These are phyloP conservation scores for Iselma pallidipennis DNA, from an alignment of 2,888 invertebrate genomes.

Conservation along the genomic window DNA sequence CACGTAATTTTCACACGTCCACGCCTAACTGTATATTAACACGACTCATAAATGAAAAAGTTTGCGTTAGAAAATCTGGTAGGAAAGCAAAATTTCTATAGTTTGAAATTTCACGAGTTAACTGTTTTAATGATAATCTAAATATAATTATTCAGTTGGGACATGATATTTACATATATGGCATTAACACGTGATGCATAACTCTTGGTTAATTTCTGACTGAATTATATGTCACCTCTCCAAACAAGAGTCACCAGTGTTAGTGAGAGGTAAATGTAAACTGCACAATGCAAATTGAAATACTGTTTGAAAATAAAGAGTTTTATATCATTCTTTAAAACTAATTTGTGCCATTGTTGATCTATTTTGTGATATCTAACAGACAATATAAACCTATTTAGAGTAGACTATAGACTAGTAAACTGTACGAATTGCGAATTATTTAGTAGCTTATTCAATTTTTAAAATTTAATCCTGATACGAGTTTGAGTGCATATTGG, in stretches of 20 bases:
- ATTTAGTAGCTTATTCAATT: constrained; percentile 26
- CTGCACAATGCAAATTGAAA: not conserved
- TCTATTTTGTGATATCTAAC: not conserved
- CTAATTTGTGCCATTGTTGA: not conserved
- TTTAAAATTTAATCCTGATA: constrained; percentile 28
- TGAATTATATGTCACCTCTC: not conserved
- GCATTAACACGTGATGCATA: not conserved
- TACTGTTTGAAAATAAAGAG: not conserved
- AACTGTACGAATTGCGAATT: constrained; percentile 22
- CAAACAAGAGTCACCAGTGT: not conserved
- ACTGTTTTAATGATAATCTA: not conserved
- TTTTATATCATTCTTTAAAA: not conserved
- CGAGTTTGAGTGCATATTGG: constrained; percentile 16
- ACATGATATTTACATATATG: no score
- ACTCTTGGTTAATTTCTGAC: not conserved
- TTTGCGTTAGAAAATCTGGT: not conserved
- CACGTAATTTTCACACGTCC: not conserved
- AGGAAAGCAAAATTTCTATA: not conserved
- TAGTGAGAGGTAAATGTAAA: not conserved
- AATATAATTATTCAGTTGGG: not conserved
- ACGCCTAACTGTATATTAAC: no score
- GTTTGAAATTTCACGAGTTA: not conserved
- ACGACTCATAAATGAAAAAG: not conserved
- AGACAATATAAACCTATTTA: constrained; percentile 21
- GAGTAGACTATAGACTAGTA: constrained; percentile 18